Base-by-base conservation (phyloP, 30 jellyfish, hydroid and myxozoan species). In the Hydractinia echinata region DNA sequence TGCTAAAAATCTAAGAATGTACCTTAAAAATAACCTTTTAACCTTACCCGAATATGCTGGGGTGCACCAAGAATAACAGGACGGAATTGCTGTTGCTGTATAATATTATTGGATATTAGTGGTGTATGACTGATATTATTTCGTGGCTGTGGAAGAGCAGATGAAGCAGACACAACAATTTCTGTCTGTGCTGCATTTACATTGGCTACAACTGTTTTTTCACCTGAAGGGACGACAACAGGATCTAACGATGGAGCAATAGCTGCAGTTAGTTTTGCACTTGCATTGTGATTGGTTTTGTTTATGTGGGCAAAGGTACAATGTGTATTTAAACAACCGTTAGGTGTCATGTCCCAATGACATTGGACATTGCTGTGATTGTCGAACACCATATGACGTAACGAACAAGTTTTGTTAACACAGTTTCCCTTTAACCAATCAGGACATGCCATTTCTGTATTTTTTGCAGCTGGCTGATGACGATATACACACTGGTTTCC, bases 381-480 rank as follows among this genome's bases (percentile, higher is more conserved):
- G 66, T 88, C 89, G 55, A 81, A 30, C 5, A 67, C 73, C 86
- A 82, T 84, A 85, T 92, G 98, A 14, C 98, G 95, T 71, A 81
- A 84, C 52, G 66, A 73, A 85, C 98, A 92, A 11, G 81, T 79
- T 1, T 50, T 73, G 39, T 89, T 72, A 11, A 54, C 51, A 70
- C 98, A 92, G n/a, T 61, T 84, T 69, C 98, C 98, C 53, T 83
- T 79, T 49, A 83, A 81, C 98, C 98, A 92, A 4, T 76, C 80
- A n/a, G 67, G 89, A 81, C 98, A 92, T 5, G 89, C 54, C 14
- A 66, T 56, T 52, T 87, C 95, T 58, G 85, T 92, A 66, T 86
- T 85, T 5, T 81, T 79, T 0, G 98, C 98, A 16, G 98, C 98
- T 60, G 98, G 96, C 82, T 92, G 98, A 76, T 92, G 98, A n/a